Base-by-base conservation (phyloP, 2,888 invertebrate genomes). In the Melipona bicolor region DNA sequence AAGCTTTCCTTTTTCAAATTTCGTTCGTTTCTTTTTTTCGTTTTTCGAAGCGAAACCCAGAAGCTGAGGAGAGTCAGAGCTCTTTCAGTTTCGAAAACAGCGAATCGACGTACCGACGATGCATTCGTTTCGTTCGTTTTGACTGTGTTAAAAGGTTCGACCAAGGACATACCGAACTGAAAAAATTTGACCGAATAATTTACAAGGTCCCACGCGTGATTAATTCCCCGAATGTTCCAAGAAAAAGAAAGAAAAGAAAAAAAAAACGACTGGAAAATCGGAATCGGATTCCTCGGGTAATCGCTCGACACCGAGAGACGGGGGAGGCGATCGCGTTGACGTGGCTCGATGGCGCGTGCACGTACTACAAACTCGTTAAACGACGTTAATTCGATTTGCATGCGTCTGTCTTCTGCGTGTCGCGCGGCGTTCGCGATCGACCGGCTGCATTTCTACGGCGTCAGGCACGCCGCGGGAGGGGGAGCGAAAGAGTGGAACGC, bases 201-300 rank as follows among this genome's bases (percentile, higher is more conserved):
- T 75, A 75, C 71, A 71, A 78, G 43, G n/a, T 32, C 21, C 21
- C 81, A n/a, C 19, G n/a, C 24, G 27, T 77, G 75, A 83, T 84
- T 83, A 84, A 84, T 84, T 73, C 83, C 52, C 43, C 36, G 76
- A n/a, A 32, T 79, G 84, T 78, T 79, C 78, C 72, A 59, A 75
- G 79, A 77, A 50, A 72, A 17, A 9, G 6, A 52, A 52, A 52
- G 6, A 19, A 52, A 19, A 6, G 17, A 19, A 5, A 19, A 52
- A 19, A 52, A 5, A 68, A 59, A 79, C n/a, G 69, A 62, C 49
- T 19, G 62, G 19, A 36, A 17, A 70, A 78, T 43, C 43, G 43
- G 32, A 32, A 4, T 4, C 32, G 4, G 32, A 32, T 32, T 32
- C 32, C 32, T 32, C 32, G 4, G 32, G 32, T n/a, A 32, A 32